These are phyloP conservation scores for Ridgeia piscesae DNA, from an alignment of 1,140 invertebrate species.

Conservation along the genomic window DNA sequence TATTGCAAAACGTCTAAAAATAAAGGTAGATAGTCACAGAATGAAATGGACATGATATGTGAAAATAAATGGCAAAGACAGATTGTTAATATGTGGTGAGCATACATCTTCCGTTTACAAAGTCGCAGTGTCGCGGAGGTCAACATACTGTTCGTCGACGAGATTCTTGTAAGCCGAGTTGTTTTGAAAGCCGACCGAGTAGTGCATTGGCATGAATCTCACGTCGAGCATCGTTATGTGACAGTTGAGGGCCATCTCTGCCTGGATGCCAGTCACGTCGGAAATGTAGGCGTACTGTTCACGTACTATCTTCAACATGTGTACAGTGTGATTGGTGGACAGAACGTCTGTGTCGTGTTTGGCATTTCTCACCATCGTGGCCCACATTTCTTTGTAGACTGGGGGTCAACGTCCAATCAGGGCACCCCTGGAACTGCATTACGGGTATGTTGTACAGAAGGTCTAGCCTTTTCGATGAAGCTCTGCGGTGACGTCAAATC, in stretches of 20 bases:
- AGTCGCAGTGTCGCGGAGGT: neutral
- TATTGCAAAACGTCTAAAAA: too few relatives aligned
- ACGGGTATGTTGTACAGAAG: too few relatives aligned
- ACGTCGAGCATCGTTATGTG: neutral
- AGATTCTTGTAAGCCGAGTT: conserved; percentile 68
- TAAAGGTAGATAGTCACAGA: too few relatives aligned
- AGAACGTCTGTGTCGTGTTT: neutral
- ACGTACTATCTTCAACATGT: neutral
- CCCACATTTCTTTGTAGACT: neutral
- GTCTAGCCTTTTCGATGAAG: too few relatives aligned
- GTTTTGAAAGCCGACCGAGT: neutral
- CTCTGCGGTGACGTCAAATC: too few relatives aligned
- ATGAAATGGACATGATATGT: too few relatives aligned
- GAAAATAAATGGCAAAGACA: too few relatives aligned
- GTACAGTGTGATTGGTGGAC: neutral
- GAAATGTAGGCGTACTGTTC: neutral
- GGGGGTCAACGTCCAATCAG: too few relatives aligned
- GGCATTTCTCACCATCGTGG: neutral
- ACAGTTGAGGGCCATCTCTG: neutral
- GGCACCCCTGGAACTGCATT: too few relatives aligned
- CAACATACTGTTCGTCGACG: neutral
- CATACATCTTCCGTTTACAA: too few relatives aligned
- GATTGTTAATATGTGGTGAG: too few relatives aligned
- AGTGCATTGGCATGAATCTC: neutral
- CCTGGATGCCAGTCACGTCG: neutral